These are phyloP conservation scores for Actenoides hombroni DNA, from an alignment of 2,113 vertebrate species.

Conservation along the genomic window DNA sequence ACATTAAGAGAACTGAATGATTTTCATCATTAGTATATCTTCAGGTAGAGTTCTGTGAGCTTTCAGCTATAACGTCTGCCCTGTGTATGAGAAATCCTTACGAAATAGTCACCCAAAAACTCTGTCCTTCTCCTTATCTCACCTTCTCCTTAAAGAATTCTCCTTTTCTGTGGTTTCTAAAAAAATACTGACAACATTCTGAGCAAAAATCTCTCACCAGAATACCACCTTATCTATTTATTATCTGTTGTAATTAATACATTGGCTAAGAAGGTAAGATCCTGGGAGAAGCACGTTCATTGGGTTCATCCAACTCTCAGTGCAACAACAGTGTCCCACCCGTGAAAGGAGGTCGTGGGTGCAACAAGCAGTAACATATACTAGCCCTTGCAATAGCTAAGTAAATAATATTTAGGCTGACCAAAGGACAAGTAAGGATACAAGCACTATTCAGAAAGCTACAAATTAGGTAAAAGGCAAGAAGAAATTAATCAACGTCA, in stretches of 20 bases:
- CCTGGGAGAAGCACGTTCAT: neutral
- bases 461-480: neutral
- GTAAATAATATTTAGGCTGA: neutral
- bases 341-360: rapidly evolving
- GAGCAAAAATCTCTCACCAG: neutral
- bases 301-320: neutral
- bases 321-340: neutral
- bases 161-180: neutral
- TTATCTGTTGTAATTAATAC: neutral
- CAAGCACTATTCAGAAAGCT: neutral
- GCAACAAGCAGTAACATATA: neutral
- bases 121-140: neutral
- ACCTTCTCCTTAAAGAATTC: neutral
- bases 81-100: neutral
- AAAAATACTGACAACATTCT: neutral
- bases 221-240: neutral
- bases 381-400: neutral
- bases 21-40: neutral
- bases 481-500: neutral
- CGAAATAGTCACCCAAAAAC: neutral
- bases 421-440: neutral
- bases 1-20: neutral
- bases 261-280: neutral
- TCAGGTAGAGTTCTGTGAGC: neutral
- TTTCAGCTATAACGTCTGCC: rapidly evolving